A percentile compares a stretch with the other conserved stretches of the same genome.
Evolutionary conservation across 2,113 vertebrate genomes (phyloP).

Genomic region (Saguinus imperator): DNA sequence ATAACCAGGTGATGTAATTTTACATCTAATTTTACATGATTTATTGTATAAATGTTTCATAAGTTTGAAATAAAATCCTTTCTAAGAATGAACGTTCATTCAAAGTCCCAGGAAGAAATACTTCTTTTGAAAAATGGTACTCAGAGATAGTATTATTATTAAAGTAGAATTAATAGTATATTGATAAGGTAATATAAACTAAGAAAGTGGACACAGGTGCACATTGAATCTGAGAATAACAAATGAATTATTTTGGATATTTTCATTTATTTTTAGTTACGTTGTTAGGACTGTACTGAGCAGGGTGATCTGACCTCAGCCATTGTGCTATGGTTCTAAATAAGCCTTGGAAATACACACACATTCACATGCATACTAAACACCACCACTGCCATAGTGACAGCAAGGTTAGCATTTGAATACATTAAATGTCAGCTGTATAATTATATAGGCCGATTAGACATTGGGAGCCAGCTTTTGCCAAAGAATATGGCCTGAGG

Average conservation of each 20-base stretch:
- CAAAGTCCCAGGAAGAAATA: conserved; percentile 61
- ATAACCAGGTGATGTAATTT: conserved; percentile 83
- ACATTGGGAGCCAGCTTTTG: conserved; percentile 5
- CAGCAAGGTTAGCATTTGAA: not conserved
- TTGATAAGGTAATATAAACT: conserved; percentile 78
- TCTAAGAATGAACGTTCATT: conserved; percentile 67
- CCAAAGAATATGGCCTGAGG: not conserved
- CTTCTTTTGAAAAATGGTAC: conserved; percentile 60
- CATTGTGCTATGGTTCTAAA: not conserved
- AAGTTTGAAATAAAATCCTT: conserved; percentile 79
- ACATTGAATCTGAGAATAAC: conserved; percentile 58
- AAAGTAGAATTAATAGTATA: conserved; percentile 76
- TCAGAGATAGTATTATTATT: conserved; percentile 67
- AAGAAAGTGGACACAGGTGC: conserved; percentile 50
- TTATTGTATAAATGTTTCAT: conserved; percentile 84
- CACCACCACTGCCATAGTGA: not conserved
- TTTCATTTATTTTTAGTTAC: conserved; percentile 45
- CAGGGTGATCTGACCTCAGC: not conserved
- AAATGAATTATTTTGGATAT: conserved; percentile 48
- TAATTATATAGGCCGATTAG: not conserved
- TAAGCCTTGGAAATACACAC: not conserved
- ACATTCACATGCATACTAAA: not conserved
- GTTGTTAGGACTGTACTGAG: not conserved
- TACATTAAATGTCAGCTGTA: not conserved
- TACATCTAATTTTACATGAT: conserved; percentile 79